Base-by-base conservation (phyloP, 2,888 invertebrate genomes). In the Pollenia angustigena region DNA sequence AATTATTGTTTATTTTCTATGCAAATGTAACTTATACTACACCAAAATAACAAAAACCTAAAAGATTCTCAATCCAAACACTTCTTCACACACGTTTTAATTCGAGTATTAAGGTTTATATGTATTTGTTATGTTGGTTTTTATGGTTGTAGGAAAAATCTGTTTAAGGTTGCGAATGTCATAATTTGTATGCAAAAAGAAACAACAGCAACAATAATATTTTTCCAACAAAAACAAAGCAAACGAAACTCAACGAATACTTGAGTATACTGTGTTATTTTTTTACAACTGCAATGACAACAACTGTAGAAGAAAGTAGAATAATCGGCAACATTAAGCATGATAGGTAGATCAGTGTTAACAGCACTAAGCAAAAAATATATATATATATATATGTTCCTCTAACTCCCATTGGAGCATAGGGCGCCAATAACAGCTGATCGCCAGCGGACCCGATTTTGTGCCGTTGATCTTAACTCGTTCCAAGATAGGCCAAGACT, bases 111-210 rank as follows among this genome's bases (percentile, higher is more conserved):
- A 6, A 16, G 7, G 10, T 12, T 23, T 42, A 16, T 44, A 64
- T 64, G 12, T 52, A 52, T 18, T 23, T 56, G 23, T 56, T 56
- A 56, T 56, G 23, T 23, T 56, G 56, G 23, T 4, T 32, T 32
- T 32, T 56, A 23, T 23, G 16, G 16, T 16, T 56, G 14, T 52
- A 69, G 2, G n/a, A 23, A 16, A n/a, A 54, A 76, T 71, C 60
- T 79, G 44, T 64, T 7, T 23, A 56, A 83, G 81, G 78, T 84
- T 87, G 52, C 78, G 18, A 40, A 74, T 84, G 84, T 78, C 72
- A 81, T 81, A 66, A 87, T 84, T 81, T 78, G 76, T 84, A 78
- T 84, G 81, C 76, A 84, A 84, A 87, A 75, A 78, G 2, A 46
- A 79, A 42, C 4, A 60, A 48, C 12, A 46, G 6, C 12, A 68